phyloP scores from a whole-genome alignment of 2,113 vertebrate species.

The Engystomops pustulosus region DNA sequence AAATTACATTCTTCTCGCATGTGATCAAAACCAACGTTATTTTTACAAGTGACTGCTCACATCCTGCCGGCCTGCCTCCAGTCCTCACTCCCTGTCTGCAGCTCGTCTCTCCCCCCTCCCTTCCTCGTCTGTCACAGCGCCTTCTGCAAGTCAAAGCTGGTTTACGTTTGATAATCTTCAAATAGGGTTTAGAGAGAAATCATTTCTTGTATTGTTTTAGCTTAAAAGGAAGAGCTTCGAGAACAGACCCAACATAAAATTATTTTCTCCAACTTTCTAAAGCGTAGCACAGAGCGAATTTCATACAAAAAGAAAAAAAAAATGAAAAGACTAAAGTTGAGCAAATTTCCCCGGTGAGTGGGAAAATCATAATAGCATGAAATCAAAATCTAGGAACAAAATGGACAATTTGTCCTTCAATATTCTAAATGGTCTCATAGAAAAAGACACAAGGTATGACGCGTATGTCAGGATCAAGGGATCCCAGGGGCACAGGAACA shows the following conservation, averaged over 20 bases:
- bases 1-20: background rate
- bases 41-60: background rate
- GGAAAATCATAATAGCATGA: background rate
- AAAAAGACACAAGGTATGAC: background rate
- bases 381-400: slow-evolving; percentile 31
- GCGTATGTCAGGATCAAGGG: no score
- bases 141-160: background rate
- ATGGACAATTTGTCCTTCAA: slow-evolving; percentile 16
- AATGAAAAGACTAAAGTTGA: background rate
- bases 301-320: background rate
- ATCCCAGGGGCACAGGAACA: no score
- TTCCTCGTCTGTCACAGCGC: background rate
- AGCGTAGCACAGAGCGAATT: background rate
- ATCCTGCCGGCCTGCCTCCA: background rate
- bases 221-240: background rate
- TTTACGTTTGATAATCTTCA: slow-evolving; percentile 18
- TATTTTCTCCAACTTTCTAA: background rate
- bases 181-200: background rate
- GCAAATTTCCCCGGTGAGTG: background rate
- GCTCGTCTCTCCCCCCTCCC: slow-evolving; percentile 8
- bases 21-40: background rate
- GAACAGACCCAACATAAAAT: background rate
- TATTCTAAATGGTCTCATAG: background rate
- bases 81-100: background rate
- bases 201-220: slow-evolving; percentile 20